Conservation (phyloP, 2,888 invertebrate genomes). For the Branchellion lobata region DNA sequence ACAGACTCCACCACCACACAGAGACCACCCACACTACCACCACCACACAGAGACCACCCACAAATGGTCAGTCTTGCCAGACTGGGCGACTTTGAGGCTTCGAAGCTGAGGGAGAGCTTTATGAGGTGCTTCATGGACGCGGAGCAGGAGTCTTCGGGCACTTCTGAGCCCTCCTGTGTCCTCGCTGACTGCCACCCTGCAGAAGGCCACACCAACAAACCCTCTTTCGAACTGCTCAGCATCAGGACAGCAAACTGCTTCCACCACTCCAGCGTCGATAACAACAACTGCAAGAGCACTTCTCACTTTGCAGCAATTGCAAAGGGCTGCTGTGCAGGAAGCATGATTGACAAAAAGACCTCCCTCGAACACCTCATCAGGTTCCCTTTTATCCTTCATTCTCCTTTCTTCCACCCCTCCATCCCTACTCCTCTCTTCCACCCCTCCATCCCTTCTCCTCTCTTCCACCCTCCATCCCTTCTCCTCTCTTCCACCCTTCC, state of each 20-base stretch:
- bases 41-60: conserved; percentile 79
- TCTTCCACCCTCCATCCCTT: too few species aligned
- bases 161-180: background rate
- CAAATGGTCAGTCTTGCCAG: conserved; percentile 89
- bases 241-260: background rate
- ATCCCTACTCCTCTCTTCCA: too few species aligned
- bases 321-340: conserved; percentile 42
- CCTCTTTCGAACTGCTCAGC: background rate
- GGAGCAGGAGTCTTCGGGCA: conserved; percentile 48
- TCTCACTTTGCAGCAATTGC: background rate
- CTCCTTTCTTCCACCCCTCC: too few species aligned
- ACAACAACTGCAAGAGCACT: background rate
- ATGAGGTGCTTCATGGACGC: conserved; percentile 81
- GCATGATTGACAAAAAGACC: conserved; percentile 68
- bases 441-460: too few species aligned
- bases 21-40: too few species aligned
- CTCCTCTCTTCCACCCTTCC: too few species aligned
- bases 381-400: conserved; percentile 66
- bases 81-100: conserved; percentile 71
- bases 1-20: too few species aligned
- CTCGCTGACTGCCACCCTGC: background rate
- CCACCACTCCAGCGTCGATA: too few species aligned
- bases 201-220: background rate
- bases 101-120: conserved; percentile 89
- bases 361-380: conserved; percentile 84